phyloP scores from a whole-genome alignment of 1,140 invertebrate genomes.

The Brachionus rotundiformis region DNA sequence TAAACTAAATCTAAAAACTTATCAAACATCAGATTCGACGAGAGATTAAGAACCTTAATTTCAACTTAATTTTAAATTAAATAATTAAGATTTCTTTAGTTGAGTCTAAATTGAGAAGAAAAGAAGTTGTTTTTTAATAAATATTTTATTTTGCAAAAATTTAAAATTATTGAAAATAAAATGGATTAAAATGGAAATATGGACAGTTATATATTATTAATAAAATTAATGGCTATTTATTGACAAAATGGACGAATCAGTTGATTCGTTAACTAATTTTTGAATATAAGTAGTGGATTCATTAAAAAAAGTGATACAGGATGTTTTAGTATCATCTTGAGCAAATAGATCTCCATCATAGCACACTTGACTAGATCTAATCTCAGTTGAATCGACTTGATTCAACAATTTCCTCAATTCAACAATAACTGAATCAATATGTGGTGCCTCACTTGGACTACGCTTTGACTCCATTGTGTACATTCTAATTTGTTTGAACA shows the following conservation, averaged over 20 bases:
- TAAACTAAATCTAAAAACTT: too few species aligned
- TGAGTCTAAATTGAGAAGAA: too few species aligned
- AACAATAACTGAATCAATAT: slow-evolving; percentile 50
- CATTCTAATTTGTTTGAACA: slow-evolving; percentile 45
- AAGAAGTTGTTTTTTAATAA: too few species aligned
- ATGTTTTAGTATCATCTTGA: background rate
- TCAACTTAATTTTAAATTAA: too few species aligned
- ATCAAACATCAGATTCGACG: too few species aligned
- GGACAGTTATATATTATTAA: too few species aligned
- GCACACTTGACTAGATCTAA: slow-evolving; percentile 2
- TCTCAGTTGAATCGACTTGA: background rate
- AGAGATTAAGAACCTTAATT: too few species aligned
- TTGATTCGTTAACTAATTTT: background rate
- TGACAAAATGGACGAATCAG: background rate
- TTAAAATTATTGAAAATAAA: background rate
- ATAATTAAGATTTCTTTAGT: too few species aligned
- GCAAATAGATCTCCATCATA: background rate
- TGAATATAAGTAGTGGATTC: background rate
- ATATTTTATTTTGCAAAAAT: too few species aligned
- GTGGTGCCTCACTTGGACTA: slow-evolving; percentile 34
- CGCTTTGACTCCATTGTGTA: slow-evolving; percentile 10
- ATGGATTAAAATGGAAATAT: background rate
- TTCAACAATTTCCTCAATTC: slow-evolving; percentile 42
- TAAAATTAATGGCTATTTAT: background rate
- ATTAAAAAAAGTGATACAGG: background rate